Percentiles rank a stretch among this genome's conserved stretches.
Evolutionary conservation across 1,140 invertebrate species (phyloP).

Genomic region (Mylabris phalerata): DNA sequence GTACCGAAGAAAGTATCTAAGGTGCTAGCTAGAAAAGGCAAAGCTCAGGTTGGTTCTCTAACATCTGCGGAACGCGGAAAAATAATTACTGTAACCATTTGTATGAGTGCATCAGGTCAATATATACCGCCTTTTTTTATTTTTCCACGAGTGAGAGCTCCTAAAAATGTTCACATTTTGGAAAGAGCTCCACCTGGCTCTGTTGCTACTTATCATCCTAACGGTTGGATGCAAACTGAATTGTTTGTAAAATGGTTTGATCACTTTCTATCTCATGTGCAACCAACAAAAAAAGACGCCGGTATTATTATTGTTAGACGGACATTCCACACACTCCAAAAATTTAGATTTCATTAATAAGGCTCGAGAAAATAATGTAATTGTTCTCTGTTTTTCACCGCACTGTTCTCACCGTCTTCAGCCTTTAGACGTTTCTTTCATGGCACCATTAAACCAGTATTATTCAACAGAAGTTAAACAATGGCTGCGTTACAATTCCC

Average conservation of each 20-base stretch:
- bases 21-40: slow-evolving; percentile 6
- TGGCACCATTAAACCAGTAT: slow-evolving; percentile 37
- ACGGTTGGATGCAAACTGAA: slow-evolving; percentile 37
- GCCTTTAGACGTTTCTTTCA: slow-evolving; percentile 40
- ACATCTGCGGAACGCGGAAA: slow-evolving; percentile 28
- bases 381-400: slow-evolving; percentile 40
- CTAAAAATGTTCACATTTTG: slow-evolving; percentile 19
- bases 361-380: slow-evolving; percentile 20
- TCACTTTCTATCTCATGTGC: slow-evolving; percentile 29
- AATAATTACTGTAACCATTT: slow-evolving; percentile 28
- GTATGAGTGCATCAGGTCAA: not conserved
- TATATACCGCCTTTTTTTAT: slow-evolving; percentile 29
- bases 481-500: slow-evolving; percentile 26
- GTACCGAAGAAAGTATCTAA: not conserved
- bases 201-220: slow-evolving; percentile 26
- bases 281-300: slow-evolving; percentile 21
- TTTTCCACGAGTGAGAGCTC: slow-evolving; percentile 15
- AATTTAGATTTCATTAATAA: slow-evolving; percentile 30
- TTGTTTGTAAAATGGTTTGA: slow-evolving; percentile 37
- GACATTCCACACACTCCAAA: slow-evolving; percentile 31
- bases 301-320: slow-evolving; percentile 37
- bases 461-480: slow-evolving; percentile 31
- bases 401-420: slow-evolving; percentile 42
- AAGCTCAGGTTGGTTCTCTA: slow-evolving; percentile 14
- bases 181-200: slow-evolving; percentile 24